phyloP scores from a whole-genome alignment of 2,113 vertebrate species.

The Morone chrysops region DNA sequence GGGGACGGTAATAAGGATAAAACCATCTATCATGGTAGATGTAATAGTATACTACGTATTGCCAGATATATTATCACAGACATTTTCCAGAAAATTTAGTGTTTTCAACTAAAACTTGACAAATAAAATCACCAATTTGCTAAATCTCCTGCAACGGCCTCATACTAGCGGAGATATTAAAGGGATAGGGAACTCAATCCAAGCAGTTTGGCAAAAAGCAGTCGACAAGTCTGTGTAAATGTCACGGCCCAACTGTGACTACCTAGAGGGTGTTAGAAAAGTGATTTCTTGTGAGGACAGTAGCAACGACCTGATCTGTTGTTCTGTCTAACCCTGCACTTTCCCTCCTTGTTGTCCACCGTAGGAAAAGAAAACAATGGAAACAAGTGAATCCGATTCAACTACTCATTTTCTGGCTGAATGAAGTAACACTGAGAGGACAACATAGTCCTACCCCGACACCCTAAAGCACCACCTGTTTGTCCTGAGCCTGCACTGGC shows the following conservation, averaged over 20 bases:
- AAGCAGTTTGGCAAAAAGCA: background rate
- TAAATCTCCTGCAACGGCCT: background rate
- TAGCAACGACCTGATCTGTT: background rate
- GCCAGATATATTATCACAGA: background rate
- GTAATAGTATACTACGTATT: constrained; percentile 6
- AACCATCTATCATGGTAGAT: constrained; percentile 14
- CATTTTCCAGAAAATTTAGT: background rate
- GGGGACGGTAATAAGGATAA: constrained; percentile 19
- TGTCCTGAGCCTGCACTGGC: background rate
- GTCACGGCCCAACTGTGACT: background rate
- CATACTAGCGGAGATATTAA: background rate
- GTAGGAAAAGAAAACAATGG: background rate
- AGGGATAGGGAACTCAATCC: background rate
- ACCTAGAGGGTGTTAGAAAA: background rate
- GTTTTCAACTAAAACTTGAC: background rate
- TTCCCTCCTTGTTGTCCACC: background rate
- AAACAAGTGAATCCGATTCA: constrained; percentile 13
- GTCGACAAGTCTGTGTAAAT: background rate
- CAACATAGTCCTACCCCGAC: background rate
- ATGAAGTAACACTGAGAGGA: constrained; percentile 3
- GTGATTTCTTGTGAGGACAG: background rate
- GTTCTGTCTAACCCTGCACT: background rate
- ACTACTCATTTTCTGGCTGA: background rate
- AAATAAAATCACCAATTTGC: background rate
- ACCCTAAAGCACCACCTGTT: constrained; percentile 1